These are phyloP conservation scores for Alauda arvensis DNA, from an alignment of 2,797 vertebrate genomes.

Conservation along the genomic window DNA sequence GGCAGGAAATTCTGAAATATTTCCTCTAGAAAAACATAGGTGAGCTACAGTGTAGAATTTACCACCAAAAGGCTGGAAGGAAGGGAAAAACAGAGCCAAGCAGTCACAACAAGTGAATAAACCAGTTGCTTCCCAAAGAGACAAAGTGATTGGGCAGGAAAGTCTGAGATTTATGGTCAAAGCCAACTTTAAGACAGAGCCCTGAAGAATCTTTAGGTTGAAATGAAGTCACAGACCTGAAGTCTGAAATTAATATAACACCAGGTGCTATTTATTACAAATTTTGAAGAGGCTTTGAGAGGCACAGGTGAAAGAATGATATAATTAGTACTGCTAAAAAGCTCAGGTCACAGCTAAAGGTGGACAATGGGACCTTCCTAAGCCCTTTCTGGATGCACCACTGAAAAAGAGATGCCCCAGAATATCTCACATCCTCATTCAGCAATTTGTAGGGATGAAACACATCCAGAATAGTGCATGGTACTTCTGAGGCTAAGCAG, in stretches of 20 bases:
- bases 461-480: fast-evolving
- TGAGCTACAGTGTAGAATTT: conserved; percentile 3
- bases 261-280: background rate
- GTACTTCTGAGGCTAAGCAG: background rate
- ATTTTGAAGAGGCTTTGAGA: background rate
- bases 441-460: background rate
- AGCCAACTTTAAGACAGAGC: background rate
- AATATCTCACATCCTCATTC: background rate
- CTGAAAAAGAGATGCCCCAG: background rate
- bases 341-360: background rate
- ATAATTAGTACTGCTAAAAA: background rate
- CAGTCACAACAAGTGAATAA: background rate
- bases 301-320: background rate
- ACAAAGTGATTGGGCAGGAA: background rate
- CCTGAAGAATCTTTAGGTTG: background rate
- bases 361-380: background rate
- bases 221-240: background rate
- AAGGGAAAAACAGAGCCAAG: background rate
- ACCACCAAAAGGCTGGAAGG: background rate
- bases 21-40: conserved; percentile 30
- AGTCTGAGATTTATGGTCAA: background rate
- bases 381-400: background rate
- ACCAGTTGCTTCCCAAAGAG: background rate
- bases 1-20: conserved; percentile 39
- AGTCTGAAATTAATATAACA: background rate